Evolutionary conservation across 1,140 invertebrate species (phyloP), one percentile per base, ranked within the genome.

Genomic region (Solen grandis): DNA sequence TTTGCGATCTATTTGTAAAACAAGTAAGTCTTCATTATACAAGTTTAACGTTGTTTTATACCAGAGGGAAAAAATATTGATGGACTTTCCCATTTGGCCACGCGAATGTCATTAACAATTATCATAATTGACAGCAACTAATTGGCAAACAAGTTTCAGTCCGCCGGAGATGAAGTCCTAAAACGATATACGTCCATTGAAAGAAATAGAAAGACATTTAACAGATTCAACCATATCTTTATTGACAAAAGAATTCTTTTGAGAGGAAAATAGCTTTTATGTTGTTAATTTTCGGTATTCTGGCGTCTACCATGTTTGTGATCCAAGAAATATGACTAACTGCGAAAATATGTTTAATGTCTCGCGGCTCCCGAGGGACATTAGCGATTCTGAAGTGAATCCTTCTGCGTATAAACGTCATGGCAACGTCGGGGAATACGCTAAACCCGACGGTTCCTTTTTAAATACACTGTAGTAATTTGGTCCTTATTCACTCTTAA

Each of bases 91-190:
- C n/a, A n/a, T n/a, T n/a, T n/a, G n/a, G n/a, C n/a, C n/a, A n/a
- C n/a, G n/a, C n/a, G n/a, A n/a, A n/a, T n/a, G 70, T 60, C 70
- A 60, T 73, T 73, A 55, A 19, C 55, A 60, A 41, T 73, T 73
- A 60, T 41, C 16, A 41, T 60, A 36, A 60, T 73, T 73, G 55
- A 60, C 70, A 60, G 31, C 35, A 35, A 10, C 46, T 70, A 70
- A 55, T 54, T n/a, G 46, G 13, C 13, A 50, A 50, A 50, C 46
- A 13, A 50, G n/a, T 14, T 14, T n/a, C 46, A 50, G 46, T n/a
- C n/a, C n/a, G n/a, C n/a, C n/a, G n/a, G n/a, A n/a, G n/a, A n/a
- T n/a, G n/a, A n/a, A n/a, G n/a, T n/a, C n/a, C n/a, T n/a, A n/a
- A n/a, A n/a, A n/a, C n/a, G n/a, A n/a, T n/a, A n/a, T n/a, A n/a